Base-by-base conservation (phyloP, 2,113 vertebrate genomes). In the Saguinus imperator region DNA sequence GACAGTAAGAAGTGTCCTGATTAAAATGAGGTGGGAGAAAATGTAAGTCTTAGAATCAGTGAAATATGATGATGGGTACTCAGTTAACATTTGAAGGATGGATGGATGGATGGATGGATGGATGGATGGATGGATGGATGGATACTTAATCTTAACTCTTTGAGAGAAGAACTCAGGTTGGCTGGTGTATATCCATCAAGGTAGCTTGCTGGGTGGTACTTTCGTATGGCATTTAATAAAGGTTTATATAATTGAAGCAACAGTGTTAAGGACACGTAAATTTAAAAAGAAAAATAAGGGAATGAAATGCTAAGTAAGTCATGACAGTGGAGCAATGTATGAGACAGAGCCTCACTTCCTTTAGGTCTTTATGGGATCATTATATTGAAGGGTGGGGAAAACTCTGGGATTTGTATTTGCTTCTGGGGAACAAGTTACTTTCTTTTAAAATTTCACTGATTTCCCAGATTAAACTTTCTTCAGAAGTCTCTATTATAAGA, bases 1-100 rank as follows among this genome's bases (percentile, higher is more conserved):
- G 68, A 73, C 37, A 68, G 17, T 91, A 93, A 94, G 48, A 95
- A 95, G 7, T 82, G 43, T 76, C 85, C 70, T 94, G 9, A 89
- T 96, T 94, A 72, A 89, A 97, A 70, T 87, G 25, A 9, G 25
- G 6, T 14, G 13, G 66, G 16, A 3, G 9, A n/a, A 32, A 16
- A 37, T 61, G 4, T 66, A 27, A 32, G 81, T 73, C 20, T 87
- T 85, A 87, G 52, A 76, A 94, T 92, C n/a, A 89, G 37, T 85
- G 57, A 93, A 90, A 83, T 58, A 66, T 25, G 37, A 64, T 86
- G 21, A 10, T 35, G 55, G 21, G 25, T 94, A 32, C 40, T 95
- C 80, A 89, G 75, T 89, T 92, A 87, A 80, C 81, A 87, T 75
- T 50, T 73, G 57, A 89, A 95, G 9, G 37, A 17, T 6, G 32